A percentile compares a stretch with the other conserved stretches of the same genome.
These are phyloP conservation scores for Gordius sp. DNA, from an alignment of 2,888 invertebrate genomes.

Conservation along the genomic window DNA sequence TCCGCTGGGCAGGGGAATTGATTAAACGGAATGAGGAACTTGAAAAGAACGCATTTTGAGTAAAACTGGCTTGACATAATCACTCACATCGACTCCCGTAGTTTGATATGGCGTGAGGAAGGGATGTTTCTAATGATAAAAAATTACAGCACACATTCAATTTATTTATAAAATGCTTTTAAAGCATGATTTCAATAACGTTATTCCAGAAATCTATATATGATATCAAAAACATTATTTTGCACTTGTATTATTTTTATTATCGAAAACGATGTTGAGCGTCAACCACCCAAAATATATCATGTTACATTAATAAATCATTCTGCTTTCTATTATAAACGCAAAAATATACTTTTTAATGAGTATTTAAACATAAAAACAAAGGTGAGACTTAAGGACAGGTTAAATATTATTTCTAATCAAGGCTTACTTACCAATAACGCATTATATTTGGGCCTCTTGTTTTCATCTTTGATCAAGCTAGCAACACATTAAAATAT, in stretches of 20 bases:
- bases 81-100: neutral
- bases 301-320: too few species aligned
- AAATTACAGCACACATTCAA: neutral
- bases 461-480: neutral
- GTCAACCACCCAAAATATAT: neutral
- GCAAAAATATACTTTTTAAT: neutral
- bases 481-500: too few species aligned
- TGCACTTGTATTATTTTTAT: neutral
- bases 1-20: too few species aligned
- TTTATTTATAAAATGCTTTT: neutral
- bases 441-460: neutral
- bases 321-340: too few species aligned
- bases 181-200: neutral
- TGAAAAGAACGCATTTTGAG: too few species aligned
- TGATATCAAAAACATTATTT: neutral
- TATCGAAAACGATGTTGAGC: neutral
- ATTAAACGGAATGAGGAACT: too few species aligned
- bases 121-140: neutral
- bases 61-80: neutral
- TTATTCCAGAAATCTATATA: neutral
- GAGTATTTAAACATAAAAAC: neutral
- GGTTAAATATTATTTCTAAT: neutral
- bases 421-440: neutral
- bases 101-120: neutral
- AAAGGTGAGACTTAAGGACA: too few species aligned